Conservation (phyloP, 2,113 vertebrate genomes). For the Paedocypris sp. region DNA sequence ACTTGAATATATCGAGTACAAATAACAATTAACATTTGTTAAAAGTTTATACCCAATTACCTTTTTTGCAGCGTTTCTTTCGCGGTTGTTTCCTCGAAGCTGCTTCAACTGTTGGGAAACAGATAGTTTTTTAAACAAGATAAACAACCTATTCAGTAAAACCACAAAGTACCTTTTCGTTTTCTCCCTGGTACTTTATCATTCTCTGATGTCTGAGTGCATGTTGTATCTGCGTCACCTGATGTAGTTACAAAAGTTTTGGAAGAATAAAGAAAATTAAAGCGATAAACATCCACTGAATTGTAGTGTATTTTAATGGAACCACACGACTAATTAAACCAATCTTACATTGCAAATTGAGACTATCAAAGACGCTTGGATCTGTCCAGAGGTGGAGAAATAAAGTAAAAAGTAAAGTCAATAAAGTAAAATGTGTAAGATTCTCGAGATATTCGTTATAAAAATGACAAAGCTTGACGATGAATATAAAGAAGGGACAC, state of each 20-base stretch:
- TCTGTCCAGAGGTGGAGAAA: not conserved
- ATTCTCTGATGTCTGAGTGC: not conserved
- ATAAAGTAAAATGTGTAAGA: too few relatives aligned
- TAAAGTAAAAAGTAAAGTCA: too few relatives aligned
- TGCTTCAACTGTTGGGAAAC: not conserved
- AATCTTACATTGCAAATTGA: not conserved
- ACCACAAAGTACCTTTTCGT: conserved; percentile 16
- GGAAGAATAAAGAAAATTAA: not conserved
- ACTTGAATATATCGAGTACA: too few relatives aligned
- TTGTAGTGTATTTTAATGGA: not conserved
- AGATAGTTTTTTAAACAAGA: too few relatives aligned
- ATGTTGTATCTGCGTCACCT: not conserved
- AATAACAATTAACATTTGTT: too few relatives aligned
- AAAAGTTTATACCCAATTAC: not conserved
- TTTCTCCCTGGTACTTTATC: not conserved
- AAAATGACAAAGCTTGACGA: too few relatives aligned
- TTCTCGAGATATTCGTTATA: too few relatives aligned
- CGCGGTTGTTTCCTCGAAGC: not conserved
- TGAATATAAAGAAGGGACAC: too few relatives aligned
- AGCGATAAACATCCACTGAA: too few relatives aligned
- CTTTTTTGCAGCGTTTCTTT: not conserved
- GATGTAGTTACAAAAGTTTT: not conserved
- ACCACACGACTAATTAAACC: not conserved
- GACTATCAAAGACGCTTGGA: conserved; percentile 7
- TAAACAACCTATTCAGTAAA: too few relatives aligned